Percentiles rank a stretch among this genome's conserved stretches.
Conservation (phyloP, 2,113 vertebrate species). For the Ranitomeya variabilis region DNA sequence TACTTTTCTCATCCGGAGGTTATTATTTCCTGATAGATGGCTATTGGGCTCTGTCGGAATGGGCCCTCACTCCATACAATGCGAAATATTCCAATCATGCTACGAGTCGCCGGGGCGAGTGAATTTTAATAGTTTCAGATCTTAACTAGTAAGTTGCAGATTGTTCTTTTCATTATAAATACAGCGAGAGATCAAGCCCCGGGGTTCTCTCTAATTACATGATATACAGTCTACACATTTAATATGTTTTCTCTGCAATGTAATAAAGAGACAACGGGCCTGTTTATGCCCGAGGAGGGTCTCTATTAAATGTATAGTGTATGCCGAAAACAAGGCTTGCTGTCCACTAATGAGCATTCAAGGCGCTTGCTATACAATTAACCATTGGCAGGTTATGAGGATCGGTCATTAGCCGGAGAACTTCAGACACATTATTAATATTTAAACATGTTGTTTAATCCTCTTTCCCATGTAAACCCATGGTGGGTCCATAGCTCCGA, state of each 20-base stretch:
- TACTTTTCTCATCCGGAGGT: conserved; percentile 73
- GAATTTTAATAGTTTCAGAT: conserved; percentile 81
- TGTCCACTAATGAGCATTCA: conserved; percentile 70
- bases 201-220: conserved; percentile 83
- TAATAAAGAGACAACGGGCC: conserved; percentile 81
- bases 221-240: conserved; percentile 82
- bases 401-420: not conserved
- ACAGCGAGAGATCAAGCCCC: conserved; percentile 82
- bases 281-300: conserved; percentile 74
- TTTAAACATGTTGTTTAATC: not conserved
- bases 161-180: conserved; percentile 84
- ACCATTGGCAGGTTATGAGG: conserved; percentile 25
- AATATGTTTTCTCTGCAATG: conserved; percentile 72
- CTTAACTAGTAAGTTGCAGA: conserved; percentile 78
- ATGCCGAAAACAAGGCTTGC: conserved; percentile 68
- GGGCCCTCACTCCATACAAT: conserved; percentile 69
- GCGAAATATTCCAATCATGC: conserved; percentile 72
- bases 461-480: not conserved
- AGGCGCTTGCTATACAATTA: conserved; percentile 51
- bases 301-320: conserved; percentile 71
- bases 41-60: conserved; percentile 75
- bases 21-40: conserved; percentile 77
- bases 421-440: conserved; percentile 22
- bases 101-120: conserved; percentile 75
- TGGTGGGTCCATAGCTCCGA: not conserved